Base-by-base conservation (phyloP, 2,113 vertebrate genomes). In the Silurus glanis region DNA sequence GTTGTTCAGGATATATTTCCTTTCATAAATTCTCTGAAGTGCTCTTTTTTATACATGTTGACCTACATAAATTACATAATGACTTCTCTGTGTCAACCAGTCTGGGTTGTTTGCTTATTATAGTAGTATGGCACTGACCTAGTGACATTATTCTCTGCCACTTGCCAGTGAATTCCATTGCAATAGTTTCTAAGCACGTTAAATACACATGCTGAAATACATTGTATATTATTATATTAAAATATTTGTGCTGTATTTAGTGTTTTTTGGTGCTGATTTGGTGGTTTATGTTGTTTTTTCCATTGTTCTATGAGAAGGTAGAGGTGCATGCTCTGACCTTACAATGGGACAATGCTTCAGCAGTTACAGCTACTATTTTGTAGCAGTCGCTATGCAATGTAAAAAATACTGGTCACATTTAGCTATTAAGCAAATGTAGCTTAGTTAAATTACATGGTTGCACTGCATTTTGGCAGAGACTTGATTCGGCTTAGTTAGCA, bases 61-160 rank as follows among this genome's bases (percentile, higher is more conserved):
- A 37, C 37, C 37, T 37, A 37, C 37, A 37, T 76, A 56, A 56
- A 80, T 80, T 80, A 58, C 76, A 58, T 80, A 80, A 80, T 9
- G 16, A 28, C 55, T 80, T 58, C 25, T 28, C 51, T 78, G 75
- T 75, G 49, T 56, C 23, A 58, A 49, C 49, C 62, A 71, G 56
- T 47, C 4, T 21, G 23, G 56, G 53, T 56, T 58, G 45, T 83
- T 78, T 86, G 6, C 62, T 82, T 84, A 19, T 67, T 83, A 62
- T 51, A 83, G 78, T 47, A 28, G 21, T 55, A 47, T 84, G 82
- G 28, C 47, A 59, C 64, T 85, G 75, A 64, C 88, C 74, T 82
- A 62, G 80, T 86, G 64, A 71, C 64, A 86, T 85, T 80, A 86
- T 89, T 84, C 80, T 13, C 51, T 21, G 53, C 58, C 59, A 76